phyloP scores from a whole-genome alignment of 2,797 vertebrate species.

The Hydrolagus colliei region DNA sequence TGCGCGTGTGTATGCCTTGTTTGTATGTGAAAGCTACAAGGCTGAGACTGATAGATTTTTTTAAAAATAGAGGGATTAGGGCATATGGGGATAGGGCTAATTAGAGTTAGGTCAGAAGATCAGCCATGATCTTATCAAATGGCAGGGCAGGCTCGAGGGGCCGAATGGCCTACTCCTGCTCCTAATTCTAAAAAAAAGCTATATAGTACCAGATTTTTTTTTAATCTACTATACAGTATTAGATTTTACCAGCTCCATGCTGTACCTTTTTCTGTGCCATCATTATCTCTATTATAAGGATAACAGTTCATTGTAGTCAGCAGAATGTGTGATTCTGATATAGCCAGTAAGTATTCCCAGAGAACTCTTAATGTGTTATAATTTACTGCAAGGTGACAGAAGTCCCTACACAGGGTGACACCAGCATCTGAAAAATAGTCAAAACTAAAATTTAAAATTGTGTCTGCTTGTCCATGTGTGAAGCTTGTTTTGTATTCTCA shows the following conservation, averaged over 20 bases:
- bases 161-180: too few species aligned
- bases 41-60: too few species aligned
- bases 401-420: background rate
- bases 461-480: background rate
- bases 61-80: too few species aligned
- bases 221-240: background rate
- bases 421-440: too few species aligned
- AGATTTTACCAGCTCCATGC: background rate
- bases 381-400: background rate
- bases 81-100: too few species aligned
- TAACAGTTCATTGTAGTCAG: background rate
- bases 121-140: too few species aligned
- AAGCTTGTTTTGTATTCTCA: background rate
- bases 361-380: background rate
- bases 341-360: background rate
- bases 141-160: too few species aligned
- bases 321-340: background rate
- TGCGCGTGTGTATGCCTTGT: background rate
- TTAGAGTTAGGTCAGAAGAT: too few species aligned
- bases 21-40: too few species aligned
- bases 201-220: background rate
- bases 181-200: background rate
- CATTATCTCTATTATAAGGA: background rate
- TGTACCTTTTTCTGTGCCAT: background rate
- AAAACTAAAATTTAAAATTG: background rate